phyloP scores from a whole-genome alignment of 64 coral and sea anemone genomes.

The Astreopora myriophthalma region DNA sequence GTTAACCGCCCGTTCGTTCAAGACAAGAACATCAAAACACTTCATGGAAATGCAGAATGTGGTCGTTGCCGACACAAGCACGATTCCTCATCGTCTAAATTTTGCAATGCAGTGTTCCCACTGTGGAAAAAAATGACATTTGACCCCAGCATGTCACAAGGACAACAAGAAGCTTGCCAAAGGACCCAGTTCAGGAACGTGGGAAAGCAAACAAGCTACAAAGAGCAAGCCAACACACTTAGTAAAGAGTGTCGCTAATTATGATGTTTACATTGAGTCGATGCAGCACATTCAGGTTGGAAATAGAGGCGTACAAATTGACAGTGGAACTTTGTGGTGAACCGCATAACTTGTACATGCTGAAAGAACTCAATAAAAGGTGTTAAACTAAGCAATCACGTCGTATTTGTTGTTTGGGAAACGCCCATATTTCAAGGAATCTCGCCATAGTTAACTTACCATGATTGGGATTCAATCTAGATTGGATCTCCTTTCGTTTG shows the following conservation, averaged over 20 bases:
- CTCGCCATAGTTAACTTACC: no score
- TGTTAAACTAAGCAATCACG: background rate
- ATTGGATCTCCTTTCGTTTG: no score
- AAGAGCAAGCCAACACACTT: slow-evolving; percentile 46
- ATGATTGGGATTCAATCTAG: no score
- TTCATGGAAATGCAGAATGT: slow-evolving; percentile 34
- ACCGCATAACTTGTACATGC: slow-evolving; percentile 63
- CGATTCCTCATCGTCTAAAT: background rate
- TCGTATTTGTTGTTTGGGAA: no score
- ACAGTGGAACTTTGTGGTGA: background rate
- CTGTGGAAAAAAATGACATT: slow-evolving; percentile 63
- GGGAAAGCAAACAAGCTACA: background rate
- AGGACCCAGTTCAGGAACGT: background rate
- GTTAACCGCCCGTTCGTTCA: background rate
- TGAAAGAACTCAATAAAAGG: slow-evolving; percentile 53
- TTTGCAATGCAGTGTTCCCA: slow-evolving; percentile 39
- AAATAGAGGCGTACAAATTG: background rate
- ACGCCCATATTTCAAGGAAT: no score
- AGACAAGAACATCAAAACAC: background rate
- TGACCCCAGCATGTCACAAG: slow-evolving; percentile 23
- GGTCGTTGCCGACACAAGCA: slow-evolving; percentile 51
- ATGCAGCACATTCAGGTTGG: background rate
- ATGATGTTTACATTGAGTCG: background rate
- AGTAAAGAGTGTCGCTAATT: background rate
- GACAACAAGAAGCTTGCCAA: background rate